Conservation (phyloP, 2,797 vertebrate genomes). For the Takifugu rubripes region DNA sequence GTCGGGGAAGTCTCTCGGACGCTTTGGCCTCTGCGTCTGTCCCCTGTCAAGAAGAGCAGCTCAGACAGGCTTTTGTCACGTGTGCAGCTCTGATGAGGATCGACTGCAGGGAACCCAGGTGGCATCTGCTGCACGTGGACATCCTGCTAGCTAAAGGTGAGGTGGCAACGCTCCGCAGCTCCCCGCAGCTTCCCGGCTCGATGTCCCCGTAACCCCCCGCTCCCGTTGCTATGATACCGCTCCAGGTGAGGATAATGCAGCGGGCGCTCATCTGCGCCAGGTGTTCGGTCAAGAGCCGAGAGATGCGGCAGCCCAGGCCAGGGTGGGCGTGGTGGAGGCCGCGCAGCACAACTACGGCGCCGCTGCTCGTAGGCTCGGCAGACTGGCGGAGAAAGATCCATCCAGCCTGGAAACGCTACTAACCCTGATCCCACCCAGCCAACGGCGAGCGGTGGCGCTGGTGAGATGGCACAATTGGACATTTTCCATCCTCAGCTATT, state of each 20-base stretch:
- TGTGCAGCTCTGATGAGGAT: conserved; percentile 76
- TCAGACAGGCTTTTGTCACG: conserved; percentile 72
- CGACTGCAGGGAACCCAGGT: conserved; percentile 65
- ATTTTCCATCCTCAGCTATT: neutral
- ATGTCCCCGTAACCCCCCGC: conserved; percentile 7
- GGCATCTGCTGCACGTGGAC: conserved; percentile 84
- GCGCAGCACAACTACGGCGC: conserved; percentile 71
- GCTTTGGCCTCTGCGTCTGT: conserved; percentile 40
- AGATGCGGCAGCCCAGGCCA: conserved; percentile 74
- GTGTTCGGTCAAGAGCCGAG: conserved; percentile 74
- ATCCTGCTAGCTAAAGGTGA: conserved; percentile 80
- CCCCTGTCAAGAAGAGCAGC: conserved; percentile 57
- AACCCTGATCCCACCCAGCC: conserved; percentile 72
- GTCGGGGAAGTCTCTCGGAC: conserved; percentile 69
- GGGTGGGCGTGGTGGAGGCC: conserved; percentile 82
- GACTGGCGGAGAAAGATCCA: conserved; percentile 76
- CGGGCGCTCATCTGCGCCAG: conserved; percentile 74
- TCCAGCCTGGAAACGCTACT: conserved; percentile 78
- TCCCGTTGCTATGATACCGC: conserved; percentile 29
- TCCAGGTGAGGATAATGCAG: conserved; percentile 78
- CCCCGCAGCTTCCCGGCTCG: too few relatives aligned
- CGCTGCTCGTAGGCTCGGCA: conserved; percentile 76
- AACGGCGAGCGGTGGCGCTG: conserved; percentile 77
- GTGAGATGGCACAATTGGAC: conserved; percentile 55
- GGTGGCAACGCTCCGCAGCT: conserved; percentile 11